Evolutionary conservation across 2,888 invertebrate genomes (phyloP).

Genomic region (Emmelina monodactyla): DNA sequence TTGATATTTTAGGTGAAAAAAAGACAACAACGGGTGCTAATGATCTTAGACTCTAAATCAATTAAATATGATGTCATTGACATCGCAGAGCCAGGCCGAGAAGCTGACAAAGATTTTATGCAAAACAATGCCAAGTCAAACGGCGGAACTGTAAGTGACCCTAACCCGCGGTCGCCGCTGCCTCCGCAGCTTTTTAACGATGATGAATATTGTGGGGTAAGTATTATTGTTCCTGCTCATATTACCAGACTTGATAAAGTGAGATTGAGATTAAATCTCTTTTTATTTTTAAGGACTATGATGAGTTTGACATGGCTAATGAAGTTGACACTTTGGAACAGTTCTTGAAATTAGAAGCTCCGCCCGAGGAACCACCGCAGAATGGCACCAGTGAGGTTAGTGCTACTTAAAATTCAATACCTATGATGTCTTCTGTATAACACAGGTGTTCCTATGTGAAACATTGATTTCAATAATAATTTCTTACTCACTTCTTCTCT

Average conservation of each 20-base stretch:
- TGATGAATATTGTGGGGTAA: slow-evolving; percentile 91
- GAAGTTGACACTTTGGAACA: slow-evolving; percentile 90
- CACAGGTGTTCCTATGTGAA: no score
- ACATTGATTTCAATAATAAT: no score
- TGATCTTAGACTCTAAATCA: slow-evolving; percentile 92
- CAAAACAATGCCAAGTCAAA: slow-evolving; percentile 82
- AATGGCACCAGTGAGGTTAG: no score
- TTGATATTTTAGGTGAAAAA: slow-evolving; percentile 84
- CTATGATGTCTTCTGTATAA: no score
- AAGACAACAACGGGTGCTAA: slow-evolving; percentile 90
- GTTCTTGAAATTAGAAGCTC: slow-evolving; percentile 79
- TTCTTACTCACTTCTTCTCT: no score
- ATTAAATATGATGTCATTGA: slow-evolving; percentile 91
- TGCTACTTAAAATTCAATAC: no score
- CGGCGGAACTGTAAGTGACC: slow-evolving; percentile 77
- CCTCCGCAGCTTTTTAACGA: slow-evolving; percentile 97
- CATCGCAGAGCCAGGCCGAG: slow-evolving; percentile 92
- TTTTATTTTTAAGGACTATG: slow-evolving; percentile 77
- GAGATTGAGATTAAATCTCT: neutral
- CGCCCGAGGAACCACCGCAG: slow-evolving; percentile 42
- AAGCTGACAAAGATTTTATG: slow-evolving; percentile 90
- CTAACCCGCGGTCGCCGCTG: slow-evolving; percentile 78
- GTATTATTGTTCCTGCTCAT: slow-evolving; percentile 28
- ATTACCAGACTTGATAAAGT: no score
- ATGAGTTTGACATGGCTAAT: slow-evolving; percentile 89